Conservation (phyloP, 2,888 invertebrate genomes). For the Scaeva pyrastri region DNA sequence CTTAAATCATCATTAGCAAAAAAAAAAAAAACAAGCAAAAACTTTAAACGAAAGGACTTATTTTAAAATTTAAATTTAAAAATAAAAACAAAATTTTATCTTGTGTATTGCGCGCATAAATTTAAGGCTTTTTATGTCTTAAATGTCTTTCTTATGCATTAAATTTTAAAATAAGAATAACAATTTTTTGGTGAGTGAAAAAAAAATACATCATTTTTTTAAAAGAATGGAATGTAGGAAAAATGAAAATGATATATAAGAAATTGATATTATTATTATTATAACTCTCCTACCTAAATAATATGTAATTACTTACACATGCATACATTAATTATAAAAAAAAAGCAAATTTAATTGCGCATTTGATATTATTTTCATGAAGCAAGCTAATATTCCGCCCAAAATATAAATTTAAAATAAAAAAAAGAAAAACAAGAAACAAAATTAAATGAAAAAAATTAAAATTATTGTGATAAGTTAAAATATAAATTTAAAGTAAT, state of each 20-base stretch:
- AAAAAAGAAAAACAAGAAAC: not conserved
- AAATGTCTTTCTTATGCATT: not conserved
- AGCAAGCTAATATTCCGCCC: slow-evolving; percentile 79
- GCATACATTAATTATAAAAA: no score
- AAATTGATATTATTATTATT: slow-evolving; percentile 16
- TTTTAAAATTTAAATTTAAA: slow-evolving; percentile 4
- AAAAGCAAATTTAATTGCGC: slow-evolving; percentile 20
- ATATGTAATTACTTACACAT: no score
- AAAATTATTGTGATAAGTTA: slow-evolving; percentile 71
- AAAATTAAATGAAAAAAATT: slow-evolving; percentile 47
- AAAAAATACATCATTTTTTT: no score
- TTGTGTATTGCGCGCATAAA: slow-evolving; percentile 41
- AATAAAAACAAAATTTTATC: slow-evolving; percentile 10
- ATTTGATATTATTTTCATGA: slow-evolving; percentile 37
- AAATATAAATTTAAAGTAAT: slow-evolving; percentile 25
- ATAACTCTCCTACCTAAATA: not conserved
- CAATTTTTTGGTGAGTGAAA: slow-evolving; percentile 39
- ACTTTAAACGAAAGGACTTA: slow-evolving; percentile 22
- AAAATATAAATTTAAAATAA: slow-evolving; percentile 67
- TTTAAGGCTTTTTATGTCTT: slow-evolving; percentile 38
- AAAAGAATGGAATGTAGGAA: not conserved
- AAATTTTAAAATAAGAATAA: not conserved
- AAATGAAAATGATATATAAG: not conserved
- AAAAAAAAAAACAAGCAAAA: slow-evolving; percentile 1
- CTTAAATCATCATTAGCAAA: slow-evolving; percentile 20